Base-by-base conservation (phyloP, 1,140 invertebrate species). In the Scaptomyza graminum region DNA sequence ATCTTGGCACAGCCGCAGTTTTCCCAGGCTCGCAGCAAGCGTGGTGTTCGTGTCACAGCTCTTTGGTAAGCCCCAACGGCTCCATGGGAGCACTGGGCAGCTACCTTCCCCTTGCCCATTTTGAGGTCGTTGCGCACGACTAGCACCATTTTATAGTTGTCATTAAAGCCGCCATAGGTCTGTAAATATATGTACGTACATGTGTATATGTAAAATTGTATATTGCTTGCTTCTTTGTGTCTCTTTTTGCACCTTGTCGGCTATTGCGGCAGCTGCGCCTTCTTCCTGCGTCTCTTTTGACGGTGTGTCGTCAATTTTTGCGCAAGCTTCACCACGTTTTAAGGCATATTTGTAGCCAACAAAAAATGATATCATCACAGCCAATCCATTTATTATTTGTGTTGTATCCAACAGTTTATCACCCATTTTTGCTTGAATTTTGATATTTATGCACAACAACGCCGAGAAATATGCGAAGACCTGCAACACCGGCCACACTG, bases 81-180 rank as follows among this genome's bases (percentile, higher is more conserved):
- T 52, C 97, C 98, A 93, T 99, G 98, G 44, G 95, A 94, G 93
- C 97, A 98, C 92, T 98, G 98, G 3, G 97, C 96, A 31, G 96
- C 97, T 47, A 97, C 95, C 94, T 99, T 99, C 12, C 98, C 98
- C 47, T 97, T 98, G 15, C 96, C 95, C 97, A 99, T 99, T 91
- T 96, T 96, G 0, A 99, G 92, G 91, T 99, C 97, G 88, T 94
- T 97, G 87, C 97, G 93, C 2, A 98, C 96, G 18, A 98, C 95
- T 49, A 99, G 91, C 1, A 98, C 95, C 91, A 99, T 92, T 93
- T 97, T 98, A 65, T 94, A 95, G 81, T 95, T 91, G 12, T 84
- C 94, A 28, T 90, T 92, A 54, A 90, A 85, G 51, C 91, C 85
- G 75, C 69, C 54, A 55, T 63, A 90, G 41, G 50, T 72, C 85